Conservation (phyloP, 2,113 vertebrate genomes). For the Tyrannus savana region DNA sequence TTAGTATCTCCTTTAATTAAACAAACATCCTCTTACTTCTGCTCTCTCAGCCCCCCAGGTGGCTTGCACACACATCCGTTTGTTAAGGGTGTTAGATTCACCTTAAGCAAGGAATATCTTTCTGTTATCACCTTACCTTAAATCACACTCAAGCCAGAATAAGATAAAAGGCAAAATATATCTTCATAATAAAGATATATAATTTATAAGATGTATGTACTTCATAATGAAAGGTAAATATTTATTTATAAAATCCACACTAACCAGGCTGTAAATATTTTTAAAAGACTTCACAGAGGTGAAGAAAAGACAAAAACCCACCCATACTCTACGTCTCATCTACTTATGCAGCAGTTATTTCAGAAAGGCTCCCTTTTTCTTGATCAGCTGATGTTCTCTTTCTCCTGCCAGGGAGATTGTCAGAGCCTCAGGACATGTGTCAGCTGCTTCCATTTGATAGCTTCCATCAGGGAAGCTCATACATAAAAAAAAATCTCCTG, state of each 20-base stretch:
- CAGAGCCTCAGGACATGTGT: background rate
- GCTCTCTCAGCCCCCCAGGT: background rate
- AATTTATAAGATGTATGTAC: background rate
- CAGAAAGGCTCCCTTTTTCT: background rate
- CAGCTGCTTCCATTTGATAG: background rate
- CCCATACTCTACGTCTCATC: background rate
- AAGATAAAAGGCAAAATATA: background rate
- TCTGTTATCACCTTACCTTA: background rate
- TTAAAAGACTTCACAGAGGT: background rate
- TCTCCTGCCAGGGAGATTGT: background rate
- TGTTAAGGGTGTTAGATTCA: background rate
- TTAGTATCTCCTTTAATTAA: background rate
- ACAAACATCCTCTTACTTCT: background rate
- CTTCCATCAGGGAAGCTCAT: background rate
- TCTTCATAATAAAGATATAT: background rate
- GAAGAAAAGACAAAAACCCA: background rate
- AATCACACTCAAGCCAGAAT: background rate
- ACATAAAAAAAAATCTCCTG: background rate
- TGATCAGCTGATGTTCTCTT: background rate
- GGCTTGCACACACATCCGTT: background rate
- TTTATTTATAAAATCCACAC: background rate
- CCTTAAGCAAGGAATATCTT: background rate
- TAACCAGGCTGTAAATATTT: background rate
- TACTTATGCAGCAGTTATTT: background rate
- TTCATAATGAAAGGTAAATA: background rate